These are phyloP conservation scores for Neoascia interrupta DNA, from an alignment of 2,888 invertebrate genomes.

Conservation along the genomic window DNA sequence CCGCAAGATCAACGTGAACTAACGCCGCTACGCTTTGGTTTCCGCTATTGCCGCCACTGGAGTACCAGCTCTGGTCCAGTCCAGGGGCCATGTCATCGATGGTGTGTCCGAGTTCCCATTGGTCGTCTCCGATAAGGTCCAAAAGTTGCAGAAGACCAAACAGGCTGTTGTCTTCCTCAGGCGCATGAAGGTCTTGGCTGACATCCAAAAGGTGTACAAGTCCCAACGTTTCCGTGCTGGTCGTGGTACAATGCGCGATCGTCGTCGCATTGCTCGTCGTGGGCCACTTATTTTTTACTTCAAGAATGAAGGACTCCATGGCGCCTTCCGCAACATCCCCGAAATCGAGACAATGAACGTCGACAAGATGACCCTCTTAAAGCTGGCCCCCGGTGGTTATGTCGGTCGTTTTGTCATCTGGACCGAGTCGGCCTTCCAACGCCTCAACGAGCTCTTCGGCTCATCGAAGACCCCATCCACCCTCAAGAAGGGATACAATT, in stretches of 20 bases:
- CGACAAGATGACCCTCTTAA: constrained; percentile 93
- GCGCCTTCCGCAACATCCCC: constrained; percentile 99
- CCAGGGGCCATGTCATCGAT: constrained; percentile 95
- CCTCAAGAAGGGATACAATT: constrained; percentile 92
- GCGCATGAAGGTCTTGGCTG: constrained; percentile 96
- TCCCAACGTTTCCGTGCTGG: constrained; percentile 98
- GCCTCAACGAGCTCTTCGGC: constrained; percentile 95
- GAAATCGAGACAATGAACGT: constrained; percentile 96
- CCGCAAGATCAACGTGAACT: constrained; percentile 96
- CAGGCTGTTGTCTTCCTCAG: constrained; percentile 97
- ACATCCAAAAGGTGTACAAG: constrained; percentile 98
- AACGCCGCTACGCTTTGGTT: constrained; percentile 96
- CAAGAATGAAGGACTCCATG: constrained; percentile 95
- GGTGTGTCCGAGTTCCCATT: constrained; percentile 97
- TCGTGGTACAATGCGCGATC: constrained; percentile 99
- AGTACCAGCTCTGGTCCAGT: constrained; percentile 97
- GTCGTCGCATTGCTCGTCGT: constrained; percentile 96
- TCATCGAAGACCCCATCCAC: constrained; percentile 92
- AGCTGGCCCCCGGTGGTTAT: constrained; percentile 98
- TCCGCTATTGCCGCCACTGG: constrained; percentile 99
- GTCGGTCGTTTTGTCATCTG: constrained; percentile 99
- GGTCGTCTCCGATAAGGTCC: constrained; percentile 97
- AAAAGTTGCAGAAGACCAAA: constrained; percentile 98
- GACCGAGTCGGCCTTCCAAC: constrained; percentile 98
- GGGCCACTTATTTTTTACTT: constrained; percentile 98